A percentile compares a stretch with the other conserved stretches of the same genome.
Evolutionary conservation across 2,888 invertebrate species (phyloP).

Genomic region (Anthoptus insignis): DNA sequence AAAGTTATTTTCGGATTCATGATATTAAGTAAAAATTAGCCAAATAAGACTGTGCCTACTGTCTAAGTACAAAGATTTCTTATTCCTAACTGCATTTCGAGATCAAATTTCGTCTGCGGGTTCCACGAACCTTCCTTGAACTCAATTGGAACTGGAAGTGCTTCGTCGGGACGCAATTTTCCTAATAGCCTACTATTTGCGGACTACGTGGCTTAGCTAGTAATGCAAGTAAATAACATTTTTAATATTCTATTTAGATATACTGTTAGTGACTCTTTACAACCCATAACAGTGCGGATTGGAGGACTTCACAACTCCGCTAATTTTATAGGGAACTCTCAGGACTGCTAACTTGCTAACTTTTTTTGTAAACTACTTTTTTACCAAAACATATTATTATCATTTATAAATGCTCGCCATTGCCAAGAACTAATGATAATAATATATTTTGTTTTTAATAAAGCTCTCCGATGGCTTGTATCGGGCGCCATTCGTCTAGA

Average conservation of each 20-base stretch:
- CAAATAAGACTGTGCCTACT: no score
- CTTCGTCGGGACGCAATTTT: slow-evolving; percentile 12
- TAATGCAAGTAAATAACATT: not conserved
- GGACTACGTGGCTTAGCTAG: slow-evolving; percentile 1
- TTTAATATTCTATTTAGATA: not conserved
- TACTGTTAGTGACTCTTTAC: not conserved
- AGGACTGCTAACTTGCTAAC: no score
- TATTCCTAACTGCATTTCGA: slow-evolving; percentile 13
- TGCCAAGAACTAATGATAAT: slow-evolving; percentile 8
- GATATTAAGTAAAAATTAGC: no score
- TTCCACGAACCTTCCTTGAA: not conserved
- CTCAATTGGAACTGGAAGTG: slow-evolving; percentile 13
- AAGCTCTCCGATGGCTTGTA: not conserved
- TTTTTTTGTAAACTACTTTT: no score
- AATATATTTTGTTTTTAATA: slow-evolving; percentile 3
- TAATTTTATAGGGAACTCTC: no score
- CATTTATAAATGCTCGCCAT: no score
- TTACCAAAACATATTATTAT: no score
- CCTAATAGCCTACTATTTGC: slow-evolving; percentile 27
- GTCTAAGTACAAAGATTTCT: slow-evolving; percentile 7
- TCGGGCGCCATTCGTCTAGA: slow-evolving; percentile 53
- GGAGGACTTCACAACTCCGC: no score
- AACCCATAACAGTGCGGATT: no score
- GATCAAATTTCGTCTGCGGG: not conserved
- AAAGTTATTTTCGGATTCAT: no score